Conservation (phyloP, 2,888 invertebrate genomes). For the Tolmerus cingulatus region DNA sequence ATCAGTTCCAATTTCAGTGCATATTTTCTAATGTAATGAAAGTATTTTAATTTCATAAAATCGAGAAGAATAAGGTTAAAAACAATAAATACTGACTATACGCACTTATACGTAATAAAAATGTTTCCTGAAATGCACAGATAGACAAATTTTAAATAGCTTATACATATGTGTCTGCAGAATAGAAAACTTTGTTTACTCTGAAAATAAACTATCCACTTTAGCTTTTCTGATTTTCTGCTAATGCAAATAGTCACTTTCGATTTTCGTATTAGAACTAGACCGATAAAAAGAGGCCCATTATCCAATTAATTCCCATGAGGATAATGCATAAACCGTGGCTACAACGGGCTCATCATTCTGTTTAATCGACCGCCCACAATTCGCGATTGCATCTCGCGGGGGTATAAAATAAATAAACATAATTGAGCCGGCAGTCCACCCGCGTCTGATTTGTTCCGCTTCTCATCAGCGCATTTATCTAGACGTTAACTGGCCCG, state of each 20-base stretch:
- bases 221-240: background rate
- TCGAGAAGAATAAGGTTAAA: no score
- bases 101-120: no score
- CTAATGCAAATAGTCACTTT: background rate
- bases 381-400: background rate
- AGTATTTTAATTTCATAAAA: background rate
- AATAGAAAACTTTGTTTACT: background rate
- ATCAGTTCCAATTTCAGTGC: no score
- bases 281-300: background rate
- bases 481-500: background rate
- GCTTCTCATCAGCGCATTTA: conserved; percentile 6
- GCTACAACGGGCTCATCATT: background rate
- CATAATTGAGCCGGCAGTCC: background rate
- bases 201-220: background rate
- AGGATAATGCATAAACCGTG: background rate
- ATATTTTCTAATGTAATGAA: no score
- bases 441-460: background rate
- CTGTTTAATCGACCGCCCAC: background rate
- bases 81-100: background rate
- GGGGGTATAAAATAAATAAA: background rate
- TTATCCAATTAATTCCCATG: background rate
- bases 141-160: background rate
- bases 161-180: background rate
- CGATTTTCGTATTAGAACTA: background rate
- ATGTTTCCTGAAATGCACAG: background rate